Percentiles rank a stretch among this genome's conserved stretches.
Conservation (phyloP, 2,113 vertebrate genomes). For the Redunca redunca region DNA sequence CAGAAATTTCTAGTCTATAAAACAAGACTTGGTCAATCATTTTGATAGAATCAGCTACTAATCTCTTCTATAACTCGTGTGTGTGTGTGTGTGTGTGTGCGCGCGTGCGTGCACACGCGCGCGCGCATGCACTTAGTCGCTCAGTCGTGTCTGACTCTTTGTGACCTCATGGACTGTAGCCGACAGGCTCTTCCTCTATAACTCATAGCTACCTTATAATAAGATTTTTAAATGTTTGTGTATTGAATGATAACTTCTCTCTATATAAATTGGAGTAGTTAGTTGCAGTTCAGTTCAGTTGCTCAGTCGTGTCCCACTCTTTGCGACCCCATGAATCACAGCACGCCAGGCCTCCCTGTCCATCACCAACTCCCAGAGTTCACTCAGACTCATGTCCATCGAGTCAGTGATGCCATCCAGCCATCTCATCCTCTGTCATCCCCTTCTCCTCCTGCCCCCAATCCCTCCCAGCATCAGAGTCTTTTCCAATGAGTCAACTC, state of each 20-base stretch:
- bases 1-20: background rate
- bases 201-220: background rate
- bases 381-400: too few relatives aligned
- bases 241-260: background rate
- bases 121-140: accelerated
- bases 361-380: too few relatives aligned
- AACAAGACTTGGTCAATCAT: background rate
- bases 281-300: background rate
- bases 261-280: background rate
- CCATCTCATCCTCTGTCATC: too few relatives aligned
- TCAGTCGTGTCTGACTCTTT: background rate
- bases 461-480: too few relatives aligned
- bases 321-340: too few relatives aligned
- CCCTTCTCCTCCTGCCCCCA: too few relatives aligned
- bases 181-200: background rate
- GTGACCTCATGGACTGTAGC: background rate
- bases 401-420: too few relatives aligned
- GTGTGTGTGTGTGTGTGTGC: background rate
- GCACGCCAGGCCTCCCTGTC: too few relatives aligned
- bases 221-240: background rate
- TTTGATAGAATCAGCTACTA: background rate
- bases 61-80: background rate
- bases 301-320: too few relatives aligned
- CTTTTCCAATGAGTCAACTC: too few relatives aligned
- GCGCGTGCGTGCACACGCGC: accelerated